Base-by-base conservation (phyloP, 1,140 invertebrate genomes). In the Zophobas atratus region DNA sequence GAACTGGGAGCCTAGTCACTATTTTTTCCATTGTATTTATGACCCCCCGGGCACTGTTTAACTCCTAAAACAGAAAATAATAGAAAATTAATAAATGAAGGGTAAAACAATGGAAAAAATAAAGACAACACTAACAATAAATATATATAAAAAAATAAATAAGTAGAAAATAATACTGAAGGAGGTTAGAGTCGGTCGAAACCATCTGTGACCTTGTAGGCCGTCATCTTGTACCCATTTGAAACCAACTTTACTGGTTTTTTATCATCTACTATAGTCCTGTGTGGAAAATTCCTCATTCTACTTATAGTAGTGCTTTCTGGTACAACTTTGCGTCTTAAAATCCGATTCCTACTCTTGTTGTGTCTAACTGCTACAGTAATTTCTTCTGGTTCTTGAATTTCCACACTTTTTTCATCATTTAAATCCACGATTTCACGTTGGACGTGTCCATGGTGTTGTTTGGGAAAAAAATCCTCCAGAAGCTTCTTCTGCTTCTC, bases 401-500 rank as follows among this genome's bases (percentile, higher is more conserved):
- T 63, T 63, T 2, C 35, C 57, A 36, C 2, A n/a, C 5, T 2
- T n/a, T 75, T 70, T 67, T 77, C 20, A 32, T 67, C 39, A 3
- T 5, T 57, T 36, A 48, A 67, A n/a, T 39, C 46, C 60, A 70
- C 46, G 6, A 49, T 41, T 41, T 56, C 5, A 32, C 51, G 38
- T 0, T 49, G 76, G 41, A 76, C 76, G 49, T 53, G 75, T 6
- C 35, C 51, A 51, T 48, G 72, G 5, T 38, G 46, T 36, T 34
- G 43, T 1, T 48, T 71, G 8, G 33, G 41, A 1, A 33, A 33
- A n/a, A 60, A 36, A 20, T 73, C 74, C 2, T 71, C 38, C 36
- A 82, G 60, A 20, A 81, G 34, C 48, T 80, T 46, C 33, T 77
- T 77, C 46, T 81, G 76, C 36, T 83, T 79, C 4, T 75, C 36